Percentiles rank a stretch among this genome's conserved stretches.
These are phyloP conservation scores for Antrozous pallidus DNA, from an alignment of 2,797 vertebrate species.

Conservation along the genomic window DNA sequence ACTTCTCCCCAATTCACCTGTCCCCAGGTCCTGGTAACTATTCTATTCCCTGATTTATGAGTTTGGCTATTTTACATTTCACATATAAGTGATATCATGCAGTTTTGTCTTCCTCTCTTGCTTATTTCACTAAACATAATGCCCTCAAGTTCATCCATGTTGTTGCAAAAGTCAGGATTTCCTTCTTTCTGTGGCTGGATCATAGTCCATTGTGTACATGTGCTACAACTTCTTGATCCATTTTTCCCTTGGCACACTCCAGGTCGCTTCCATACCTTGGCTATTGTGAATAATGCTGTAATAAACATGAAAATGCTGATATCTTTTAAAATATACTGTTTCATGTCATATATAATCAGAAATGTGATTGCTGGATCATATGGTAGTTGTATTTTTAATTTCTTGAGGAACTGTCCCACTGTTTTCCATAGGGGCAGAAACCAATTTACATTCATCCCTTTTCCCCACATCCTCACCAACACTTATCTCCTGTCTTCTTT, in stretches of 20 bases:
- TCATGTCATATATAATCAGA: not conserved
- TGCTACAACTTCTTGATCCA: not conserved
- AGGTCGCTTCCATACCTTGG: not conserved
- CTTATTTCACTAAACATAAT: not conserved
- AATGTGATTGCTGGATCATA: not conserved
- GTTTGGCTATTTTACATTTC: not conserved
- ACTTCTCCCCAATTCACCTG: not conserved
- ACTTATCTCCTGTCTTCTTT: not conserved
- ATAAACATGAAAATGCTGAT: not conserved
- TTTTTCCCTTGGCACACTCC: not conserved
- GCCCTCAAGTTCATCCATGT: not conserved
- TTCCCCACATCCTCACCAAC: not conserved
- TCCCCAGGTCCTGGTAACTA: not conserved
- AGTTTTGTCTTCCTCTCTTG: not conserved
- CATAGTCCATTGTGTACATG: not conserved
- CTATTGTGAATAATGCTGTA: not conserved
- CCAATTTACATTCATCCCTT: not conserved
- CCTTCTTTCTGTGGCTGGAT: not conserved
- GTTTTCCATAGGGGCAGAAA: not conserved
- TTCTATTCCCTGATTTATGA: not conserved
- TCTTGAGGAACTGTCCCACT: not conserved
- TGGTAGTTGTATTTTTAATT: not conserved
- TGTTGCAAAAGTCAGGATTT: not conserved
- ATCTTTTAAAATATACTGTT: not conserved
- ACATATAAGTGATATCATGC: not conserved